A percentile compares a stretch with the other conserved stretches of the same genome.
Conservation (phyloP, 2,888 invertebrate genomes). For the Synergus laeviventris region DNA sequence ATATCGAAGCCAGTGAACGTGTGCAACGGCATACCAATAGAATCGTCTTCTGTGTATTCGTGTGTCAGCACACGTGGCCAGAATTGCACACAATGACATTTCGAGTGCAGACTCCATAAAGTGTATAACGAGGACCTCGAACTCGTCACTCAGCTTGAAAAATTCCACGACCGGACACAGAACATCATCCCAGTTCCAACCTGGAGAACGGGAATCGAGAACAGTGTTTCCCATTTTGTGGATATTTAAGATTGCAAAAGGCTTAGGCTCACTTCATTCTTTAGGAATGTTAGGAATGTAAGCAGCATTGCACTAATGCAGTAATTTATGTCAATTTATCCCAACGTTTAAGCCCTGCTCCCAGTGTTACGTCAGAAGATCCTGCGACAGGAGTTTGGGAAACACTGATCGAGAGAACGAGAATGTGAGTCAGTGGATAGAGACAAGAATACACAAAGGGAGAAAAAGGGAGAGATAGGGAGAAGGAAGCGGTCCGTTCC, state of each 20-base stretch:
- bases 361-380: background rate
- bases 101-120: background rate
- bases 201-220: too few relatives aligned
- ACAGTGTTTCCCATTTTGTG: too few relatives aligned
- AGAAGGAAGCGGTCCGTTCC: constrained; percentile 55
- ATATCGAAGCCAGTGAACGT: background rate
- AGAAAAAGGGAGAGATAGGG: constrained; percentile 43
- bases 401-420: background rate
- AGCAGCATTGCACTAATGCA: too few relatives aligned
- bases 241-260: too few relatives aligned
- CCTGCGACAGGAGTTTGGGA: background rate
- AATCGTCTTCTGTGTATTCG: constrained; percentile 32
- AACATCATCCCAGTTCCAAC: background rate
- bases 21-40: constrained; percentile 24
- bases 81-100: background rate
- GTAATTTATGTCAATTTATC: too few relatives aligned
- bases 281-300: too few relatives aligned
- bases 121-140: constrained; percentile 46
- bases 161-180: constrained; percentile 43
- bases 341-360: too few relatives aligned
- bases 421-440: background rate
- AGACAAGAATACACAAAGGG: constrained; percentile 37
- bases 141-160: constrained; percentile 50
- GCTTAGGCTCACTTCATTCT: too few relatives aligned
- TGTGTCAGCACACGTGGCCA: background rate